These are phyloP conservation scores for Paracanthobrama guichenoti DNA, from an alignment of 2,113 vertebrate genomes.

Conservation along the genomic window DNA sequence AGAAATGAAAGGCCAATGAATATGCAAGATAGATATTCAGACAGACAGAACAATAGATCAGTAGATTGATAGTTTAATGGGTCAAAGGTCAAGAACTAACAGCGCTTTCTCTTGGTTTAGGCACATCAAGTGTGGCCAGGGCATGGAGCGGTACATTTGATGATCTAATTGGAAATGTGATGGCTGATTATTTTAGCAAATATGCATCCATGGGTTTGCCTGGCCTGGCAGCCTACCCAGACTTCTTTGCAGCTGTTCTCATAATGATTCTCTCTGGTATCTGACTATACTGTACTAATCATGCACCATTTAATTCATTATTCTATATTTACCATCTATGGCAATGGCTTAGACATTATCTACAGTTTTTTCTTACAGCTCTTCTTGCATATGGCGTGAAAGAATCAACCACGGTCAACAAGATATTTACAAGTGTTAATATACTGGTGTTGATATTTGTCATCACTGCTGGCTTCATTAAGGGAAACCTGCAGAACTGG, in stretches of 20 bases:
- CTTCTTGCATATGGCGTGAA: slow-evolving; percentile 85
- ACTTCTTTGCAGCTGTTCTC: slow-evolving; percentile 81
- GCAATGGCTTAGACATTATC: not conserved
- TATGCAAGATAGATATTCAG: not conserved
- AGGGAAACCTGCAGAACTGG: slow-evolving; percentile 82
- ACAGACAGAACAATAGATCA: not conserved
- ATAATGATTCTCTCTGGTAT: slow-evolving; percentile 83
- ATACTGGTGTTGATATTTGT: slow-evolving; percentile 81
- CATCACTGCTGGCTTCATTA: slow-evolving; percentile 80
- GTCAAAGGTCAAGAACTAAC: not conserved
- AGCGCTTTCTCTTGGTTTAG: slow-evolving; percentile 57
- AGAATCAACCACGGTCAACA: slow-evolving; percentile 83
- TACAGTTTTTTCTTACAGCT: slow-evolving; percentile 64
- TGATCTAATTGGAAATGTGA: slow-evolving; percentile 77
- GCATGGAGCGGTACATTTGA: slow-evolving; percentile 88
- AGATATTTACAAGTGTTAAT: slow-evolving; percentile 82
- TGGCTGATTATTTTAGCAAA: slow-evolving; percentile 71
- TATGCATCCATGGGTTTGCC: slow-evolving; percentile 68
- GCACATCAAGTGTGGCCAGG: slow-evolving; percentile 82
- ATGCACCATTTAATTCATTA: not conserved
- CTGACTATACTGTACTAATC: slow-evolving; percentile 3
- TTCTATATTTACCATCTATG: not conserved
- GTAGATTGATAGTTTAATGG: not conserved
- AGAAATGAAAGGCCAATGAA: not conserved
- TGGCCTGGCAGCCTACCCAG: slow-evolving; percentile 81